phyloP scores from a whole-genome alignment of 2,888 invertebrate genomes.

The Cenopis cana region DNA sequence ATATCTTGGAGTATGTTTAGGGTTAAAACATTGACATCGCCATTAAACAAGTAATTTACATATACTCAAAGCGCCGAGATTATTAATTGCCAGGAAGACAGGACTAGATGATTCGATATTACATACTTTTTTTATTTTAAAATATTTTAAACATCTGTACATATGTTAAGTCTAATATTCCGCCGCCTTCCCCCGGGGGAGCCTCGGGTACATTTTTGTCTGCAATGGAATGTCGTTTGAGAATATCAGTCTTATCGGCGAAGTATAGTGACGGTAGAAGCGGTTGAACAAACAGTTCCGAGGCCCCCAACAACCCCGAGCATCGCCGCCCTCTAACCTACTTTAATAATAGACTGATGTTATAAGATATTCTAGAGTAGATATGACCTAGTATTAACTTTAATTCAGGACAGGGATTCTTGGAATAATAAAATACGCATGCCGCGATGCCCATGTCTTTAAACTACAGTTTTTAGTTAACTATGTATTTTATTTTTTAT shows the following conservation, averaged over 20 bases:
- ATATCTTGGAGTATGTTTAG: conserved; percentile 32
- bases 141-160: conserved; percentile 46
- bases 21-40: conserved; percentile 26
- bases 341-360: conserved; percentile 27
- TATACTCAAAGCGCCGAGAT: conserved; percentile 36
- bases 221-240: conserved; percentile 63
- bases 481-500: conserved; percentile 3
- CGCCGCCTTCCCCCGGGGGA: conserved; percentile 50
- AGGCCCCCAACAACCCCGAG: conserved; percentile 20
- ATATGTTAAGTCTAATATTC: conserved; percentile 44
- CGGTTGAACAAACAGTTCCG: conserved; percentile 30
- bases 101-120: conserved; percentile 70
- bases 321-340: conserved; percentile 32
- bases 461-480: conserved; percentile 2
- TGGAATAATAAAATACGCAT: conserved; percentile 3
- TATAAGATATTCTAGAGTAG: conserved; percentile 29
- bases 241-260: conserved; percentile 62
- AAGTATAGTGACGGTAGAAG: conserved; percentile 44
- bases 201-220: conserved; percentile 46
- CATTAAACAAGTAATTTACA: conserved; percentile 27
- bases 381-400: conserved; percentile 36
- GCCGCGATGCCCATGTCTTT: conserved; percentile 14
- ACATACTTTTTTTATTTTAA: conserved; percentile 42
- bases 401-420: conserved; percentile 27
- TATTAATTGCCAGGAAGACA: conserved; percentile 67